These are phyloP conservation scores for Pampus argenteus DNA, from an alignment of 2,797 vertebrate species.

Conservation along the genomic window DNA sequence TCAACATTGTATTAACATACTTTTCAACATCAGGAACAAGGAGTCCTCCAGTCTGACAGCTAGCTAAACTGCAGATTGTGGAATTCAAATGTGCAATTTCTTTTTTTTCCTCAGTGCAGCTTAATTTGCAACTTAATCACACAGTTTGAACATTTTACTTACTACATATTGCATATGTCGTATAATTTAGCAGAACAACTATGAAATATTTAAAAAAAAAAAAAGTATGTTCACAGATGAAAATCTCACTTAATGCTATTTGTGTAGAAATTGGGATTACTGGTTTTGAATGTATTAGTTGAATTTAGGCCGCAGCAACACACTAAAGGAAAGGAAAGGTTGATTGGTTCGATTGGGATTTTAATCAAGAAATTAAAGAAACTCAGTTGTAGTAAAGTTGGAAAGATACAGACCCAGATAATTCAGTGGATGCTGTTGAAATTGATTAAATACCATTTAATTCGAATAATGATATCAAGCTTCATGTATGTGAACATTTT, in stretches of 20 bases:
- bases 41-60: neutral
- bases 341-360: neutral
- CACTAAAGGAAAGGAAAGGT: neutral
- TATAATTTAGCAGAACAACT: no score
- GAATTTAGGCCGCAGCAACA: neutral
- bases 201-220: no score
- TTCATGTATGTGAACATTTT: slow-evolving; percentile 3
- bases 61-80: slow-evolving; percentile 1
- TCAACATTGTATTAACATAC: neutral
- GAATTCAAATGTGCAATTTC: neutral
- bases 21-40: neutral
- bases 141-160: neutral
- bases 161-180: neutral
- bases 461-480: no score
- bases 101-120: neutral
- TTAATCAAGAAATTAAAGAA: neutral
- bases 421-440: neutral
- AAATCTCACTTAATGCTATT: neutral
- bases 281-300: neutral
- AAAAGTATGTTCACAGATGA: neutral
- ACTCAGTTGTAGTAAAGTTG: no score
- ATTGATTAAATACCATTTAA: neutral
- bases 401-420: neutral
- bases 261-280: neutral
- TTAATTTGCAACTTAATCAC: neutral